Percentiles rank a stretch among this genome's conserved stretches.
Conservation (phyloP, 2,113 vertebrate species). For the Ageneiosus marmoratus region DNA sequence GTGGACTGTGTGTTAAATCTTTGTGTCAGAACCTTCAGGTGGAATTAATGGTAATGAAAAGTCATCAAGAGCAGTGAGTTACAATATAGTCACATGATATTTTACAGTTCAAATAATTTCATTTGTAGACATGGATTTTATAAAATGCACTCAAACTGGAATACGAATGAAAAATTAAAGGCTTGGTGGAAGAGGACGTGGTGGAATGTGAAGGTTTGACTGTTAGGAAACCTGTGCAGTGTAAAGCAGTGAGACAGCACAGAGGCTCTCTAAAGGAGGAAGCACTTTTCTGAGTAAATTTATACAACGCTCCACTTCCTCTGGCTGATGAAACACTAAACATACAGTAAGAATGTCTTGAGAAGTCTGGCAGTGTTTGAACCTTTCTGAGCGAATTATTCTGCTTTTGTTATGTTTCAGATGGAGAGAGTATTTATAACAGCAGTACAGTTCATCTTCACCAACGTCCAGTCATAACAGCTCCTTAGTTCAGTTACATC, state of each 20-base stretch:
- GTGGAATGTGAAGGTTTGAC: not conserved
- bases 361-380: slow-evolving; percentile 11
- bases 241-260: slow-evolving; percentile 34
- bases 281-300: slow-evolving; percentile 49
- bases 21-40: no score
- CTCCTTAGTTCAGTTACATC: not conserved
- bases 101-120: no score
- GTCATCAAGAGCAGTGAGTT: no score
- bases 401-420: not conserved
- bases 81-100: no score
- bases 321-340: slow-evolving; percentile 41
- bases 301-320: slow-evolving; percentile 42
- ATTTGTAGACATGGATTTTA: no score
- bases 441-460: not conserved
- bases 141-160: no score
- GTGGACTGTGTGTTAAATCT: not conserved
- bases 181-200: not conserved
- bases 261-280: slow-evolving; percentile 44
- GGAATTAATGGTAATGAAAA: no score
- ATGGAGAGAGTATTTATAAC: not conserved
- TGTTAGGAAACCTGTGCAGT: not conserved
- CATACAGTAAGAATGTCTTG: slow-evolving; percentile 14
- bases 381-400: not conserved
- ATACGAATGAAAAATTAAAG: no score
- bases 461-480: not conserved